phyloP scores from a whole-genome alignment of 2,888 invertebrate species.

The Stegana nigrithorax region DNA sequence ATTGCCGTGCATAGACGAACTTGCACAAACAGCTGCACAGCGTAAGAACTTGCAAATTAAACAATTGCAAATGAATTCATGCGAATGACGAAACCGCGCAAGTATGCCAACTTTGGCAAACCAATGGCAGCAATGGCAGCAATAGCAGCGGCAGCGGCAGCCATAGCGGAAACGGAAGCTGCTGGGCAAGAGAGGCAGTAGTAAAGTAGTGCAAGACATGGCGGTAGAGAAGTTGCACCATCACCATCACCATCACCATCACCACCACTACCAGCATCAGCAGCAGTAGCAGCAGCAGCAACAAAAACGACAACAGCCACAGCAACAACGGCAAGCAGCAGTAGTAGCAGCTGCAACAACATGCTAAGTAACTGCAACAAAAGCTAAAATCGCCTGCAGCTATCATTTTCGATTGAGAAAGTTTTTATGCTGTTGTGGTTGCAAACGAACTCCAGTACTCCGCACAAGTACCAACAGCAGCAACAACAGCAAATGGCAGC shows the following conservation, averaged over 20 bases:
- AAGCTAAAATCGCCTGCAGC: constrained; percentile 39
- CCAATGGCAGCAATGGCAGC: not conserved
- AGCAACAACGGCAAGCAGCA: not conserved
- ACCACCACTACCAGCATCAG: not conserved
- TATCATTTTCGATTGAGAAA: constrained; percentile 62
- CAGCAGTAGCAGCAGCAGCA: not conserved
- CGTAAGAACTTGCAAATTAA: constrained; percentile 41
- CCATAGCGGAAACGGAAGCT: constrained; percentile 21
- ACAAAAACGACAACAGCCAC: not conserved
- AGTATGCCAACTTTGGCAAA: constrained; percentile 11
- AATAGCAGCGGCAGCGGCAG: not conserved
- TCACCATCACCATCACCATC: not conserved
- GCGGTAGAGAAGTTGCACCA: constrained; percentile 3
- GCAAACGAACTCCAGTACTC: constrained; percentile 12
- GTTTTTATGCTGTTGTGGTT: constrained; percentile 51
- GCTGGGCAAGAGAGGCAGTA: not conserved
- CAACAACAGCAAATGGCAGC: too few species aligned
- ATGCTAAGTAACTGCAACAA: constrained; percentile 7
- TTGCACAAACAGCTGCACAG: constrained; percentile 9
- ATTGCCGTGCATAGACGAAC: constrained; percentile 14
- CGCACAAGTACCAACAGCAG: constrained; percentile 27
- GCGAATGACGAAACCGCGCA: constrained; percentile 23
- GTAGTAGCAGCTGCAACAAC: constrained; percentile 32
- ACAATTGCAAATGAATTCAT: constrained; percentile 43
- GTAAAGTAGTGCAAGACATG: too few species aligned